Percentiles rank a stretch among this genome's conserved stretches.
Conservation (phyloP, 2,888 invertebrate species). For the Ichneumon xanthorius region DNA sequence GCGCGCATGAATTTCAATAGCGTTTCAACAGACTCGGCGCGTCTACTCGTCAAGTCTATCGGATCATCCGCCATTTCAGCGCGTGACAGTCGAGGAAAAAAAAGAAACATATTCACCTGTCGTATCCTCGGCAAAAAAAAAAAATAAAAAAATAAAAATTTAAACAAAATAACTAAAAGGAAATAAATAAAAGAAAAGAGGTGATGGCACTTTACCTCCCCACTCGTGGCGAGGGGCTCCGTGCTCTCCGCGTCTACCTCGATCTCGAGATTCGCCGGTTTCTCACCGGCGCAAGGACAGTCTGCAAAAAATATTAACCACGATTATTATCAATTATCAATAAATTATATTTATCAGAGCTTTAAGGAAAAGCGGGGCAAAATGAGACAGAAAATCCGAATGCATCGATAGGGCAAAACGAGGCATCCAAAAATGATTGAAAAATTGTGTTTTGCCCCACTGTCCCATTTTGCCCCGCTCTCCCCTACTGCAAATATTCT, state of each 20-base stretch:
- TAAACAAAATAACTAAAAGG: neutral
- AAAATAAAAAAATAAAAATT: slow-evolving; percentile 2
- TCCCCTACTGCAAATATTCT: no score
- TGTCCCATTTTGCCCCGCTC: no score
- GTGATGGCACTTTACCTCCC: slow-evolving; percentile 81
- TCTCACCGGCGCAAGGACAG: slow-evolving; percentile 90
- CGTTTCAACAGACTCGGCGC: slow-evolving; percentile 38
- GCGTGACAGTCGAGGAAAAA: slow-evolving; percentile 26
- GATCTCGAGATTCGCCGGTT: slow-evolving; percentile 87
- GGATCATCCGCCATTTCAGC: slow-evolving; percentile 49
- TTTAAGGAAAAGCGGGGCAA: no score
- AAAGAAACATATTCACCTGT: slow-evolving; percentile 19
- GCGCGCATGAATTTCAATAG: slow-evolving; percentile 61
- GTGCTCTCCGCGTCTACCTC: slow-evolving; percentile 88
- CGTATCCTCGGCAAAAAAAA: slow-evolving; percentile 1
- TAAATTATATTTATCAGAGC: no score
- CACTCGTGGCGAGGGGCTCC: slow-evolving; percentile 90
- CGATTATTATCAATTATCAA: neutral
- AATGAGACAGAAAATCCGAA: no score
- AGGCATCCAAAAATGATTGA: no score
- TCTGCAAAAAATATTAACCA: slow-evolving; percentile 84
- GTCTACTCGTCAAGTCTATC: slow-evolving; percentile 50
- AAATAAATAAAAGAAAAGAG: neutral
- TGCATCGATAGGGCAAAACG: no score
- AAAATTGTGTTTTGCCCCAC: no score